phyloP scores from a whole-genome alignment of 2,113 vertebrate species.

The Epinephelus lanceolatus region DNA sequence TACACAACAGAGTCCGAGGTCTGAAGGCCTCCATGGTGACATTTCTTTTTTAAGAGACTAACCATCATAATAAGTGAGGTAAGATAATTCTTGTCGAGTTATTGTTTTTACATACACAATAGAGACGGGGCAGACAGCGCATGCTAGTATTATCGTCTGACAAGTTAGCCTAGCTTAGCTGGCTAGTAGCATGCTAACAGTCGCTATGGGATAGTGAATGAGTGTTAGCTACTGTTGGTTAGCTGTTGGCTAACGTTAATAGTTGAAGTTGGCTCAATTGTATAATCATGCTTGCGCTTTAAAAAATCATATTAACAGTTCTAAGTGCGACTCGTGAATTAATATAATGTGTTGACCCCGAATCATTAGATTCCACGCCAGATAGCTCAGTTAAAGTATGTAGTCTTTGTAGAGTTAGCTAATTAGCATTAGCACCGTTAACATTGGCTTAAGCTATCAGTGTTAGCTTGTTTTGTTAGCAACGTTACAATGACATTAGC shows the following conservation, averaged over 20 bases:
- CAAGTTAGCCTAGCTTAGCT: slow-evolving; percentile 56
- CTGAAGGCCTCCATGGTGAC: slow-evolving; percentile 55
- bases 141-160: not conserved
- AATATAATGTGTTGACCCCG: not conserved
- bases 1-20: slow-evolving; percentile 57
- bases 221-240: slow-evolving; percentile 16
- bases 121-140: not conserved
- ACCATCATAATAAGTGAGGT: slow-evolving; percentile 55
- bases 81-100: slow-evolving; percentile 12
- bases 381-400: not conserved
- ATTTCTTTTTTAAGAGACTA: not conserved
- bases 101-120: not conserved
- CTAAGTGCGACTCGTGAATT: fast-evolving
- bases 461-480: not conserved
- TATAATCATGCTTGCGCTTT: not conserved
- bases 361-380: too few relatives aligned
- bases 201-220: not conserved
- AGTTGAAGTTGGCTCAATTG: not conserved
- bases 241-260: slow-evolving; percentile 11
- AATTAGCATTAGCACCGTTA: slow-evolving; percentile 16
- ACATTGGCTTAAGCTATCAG: not conserved
- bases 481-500: not conserved
- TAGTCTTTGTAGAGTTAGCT: not conserved
- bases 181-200: slow-evolving; percentile 43
- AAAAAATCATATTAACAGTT: not conserved